These are phyloP conservation scores for Sinohyriopsis cumingii DNA, from an alignment of 2,888 invertebrate genomes.

Conservation along the genomic window DNA sequence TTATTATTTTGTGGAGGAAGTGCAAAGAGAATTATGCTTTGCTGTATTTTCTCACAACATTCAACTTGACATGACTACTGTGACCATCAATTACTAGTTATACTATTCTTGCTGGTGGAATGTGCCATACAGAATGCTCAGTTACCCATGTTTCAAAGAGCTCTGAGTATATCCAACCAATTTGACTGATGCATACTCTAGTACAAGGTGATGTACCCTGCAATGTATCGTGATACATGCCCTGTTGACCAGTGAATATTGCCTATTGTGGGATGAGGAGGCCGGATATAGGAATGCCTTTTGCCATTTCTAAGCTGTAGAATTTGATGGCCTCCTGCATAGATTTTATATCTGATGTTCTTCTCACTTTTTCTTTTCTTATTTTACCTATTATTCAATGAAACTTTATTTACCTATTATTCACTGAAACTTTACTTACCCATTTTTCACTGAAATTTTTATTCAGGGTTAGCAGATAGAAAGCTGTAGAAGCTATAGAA, in stretches of 20 bases:
- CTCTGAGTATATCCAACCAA: slow-evolving; percentile 54
- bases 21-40: slow-evolving; percentile 62
- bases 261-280: slow-evolving; percentile 29
- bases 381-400: too few species aligned
- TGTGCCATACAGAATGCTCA: slow-evolving; percentile 64
- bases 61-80: slow-evolving; percentile 42
- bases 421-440: too few species aligned
- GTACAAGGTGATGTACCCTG: slow-evolving; percentile 59
- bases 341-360: too few species aligned
- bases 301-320: too few species aligned
- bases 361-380: too few species aligned
- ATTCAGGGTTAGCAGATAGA: too few species aligned
- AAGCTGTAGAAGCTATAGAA: too few species aligned
- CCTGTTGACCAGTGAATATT: slow-evolving; percentile 52
- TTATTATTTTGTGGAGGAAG: too few species aligned
- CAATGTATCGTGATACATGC: slow-evolving; percentile 51
- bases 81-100: slow-evolving; percentile 68
- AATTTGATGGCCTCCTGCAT: too few species aligned
- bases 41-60: slow-evolving; percentile 56
- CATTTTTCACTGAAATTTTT: too few species aligned
- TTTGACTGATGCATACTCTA: slow-evolving; percentile 47
- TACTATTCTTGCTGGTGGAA: slow-evolving; percentile 1
- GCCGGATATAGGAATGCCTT: slow-evolving; percentile 1
- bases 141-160: slow-evolving; percentile 46
- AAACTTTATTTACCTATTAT: too few species aligned